Evolutionary conservation across 2,888 invertebrate genomes (phyloP).

Genomic region (Bellardia bayeri): DNA sequence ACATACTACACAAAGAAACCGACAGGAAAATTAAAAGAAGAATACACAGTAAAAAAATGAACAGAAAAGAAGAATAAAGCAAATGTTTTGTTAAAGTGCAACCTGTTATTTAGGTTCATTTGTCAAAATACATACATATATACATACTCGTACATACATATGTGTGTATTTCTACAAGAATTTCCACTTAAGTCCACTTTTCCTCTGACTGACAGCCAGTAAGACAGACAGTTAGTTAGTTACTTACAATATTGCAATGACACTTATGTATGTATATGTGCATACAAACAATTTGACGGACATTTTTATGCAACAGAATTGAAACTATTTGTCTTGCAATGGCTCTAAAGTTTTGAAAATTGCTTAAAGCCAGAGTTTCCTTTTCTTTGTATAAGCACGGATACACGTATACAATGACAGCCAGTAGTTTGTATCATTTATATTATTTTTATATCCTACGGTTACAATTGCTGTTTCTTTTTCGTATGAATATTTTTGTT

Average conservation of each 20-base stretch:
- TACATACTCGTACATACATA: too few relatives aligned
- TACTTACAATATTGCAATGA: constrained; percentile 42
- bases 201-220: not conserved
- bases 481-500: not conserved
- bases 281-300: not conserved
- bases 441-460: constrained; percentile 75
- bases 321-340: constrained; percentile 53
- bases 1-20: constrained; percentile 55
- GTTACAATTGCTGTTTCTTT: constrained; percentile 67
- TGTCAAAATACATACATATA: constrained; percentile 82
- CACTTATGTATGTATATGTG: constrained; percentile 7
- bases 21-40: constrained; percentile 45
- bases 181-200: constrained; percentile 20
- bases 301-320: constrained; percentile 15
- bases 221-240: not conserved
- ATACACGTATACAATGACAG: constrained; percentile 16
- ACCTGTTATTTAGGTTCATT: constrained; percentile 85
- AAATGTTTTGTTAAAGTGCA: constrained; percentile 78
- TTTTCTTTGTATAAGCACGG: constrained; percentile 11
- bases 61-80: constrained; percentile 23
- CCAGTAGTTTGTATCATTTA: constrained; percentile 66
- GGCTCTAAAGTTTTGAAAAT: constrained; percentile 48
- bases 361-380: constrained; percentile 22
- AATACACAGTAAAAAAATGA: constrained; percentile 20
- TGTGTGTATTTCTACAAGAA: constrained; percentile 42